Base-by-base conservation (phyloP, 2,797 vertebrate genomes). In the Anguilla obscura region DNA sequence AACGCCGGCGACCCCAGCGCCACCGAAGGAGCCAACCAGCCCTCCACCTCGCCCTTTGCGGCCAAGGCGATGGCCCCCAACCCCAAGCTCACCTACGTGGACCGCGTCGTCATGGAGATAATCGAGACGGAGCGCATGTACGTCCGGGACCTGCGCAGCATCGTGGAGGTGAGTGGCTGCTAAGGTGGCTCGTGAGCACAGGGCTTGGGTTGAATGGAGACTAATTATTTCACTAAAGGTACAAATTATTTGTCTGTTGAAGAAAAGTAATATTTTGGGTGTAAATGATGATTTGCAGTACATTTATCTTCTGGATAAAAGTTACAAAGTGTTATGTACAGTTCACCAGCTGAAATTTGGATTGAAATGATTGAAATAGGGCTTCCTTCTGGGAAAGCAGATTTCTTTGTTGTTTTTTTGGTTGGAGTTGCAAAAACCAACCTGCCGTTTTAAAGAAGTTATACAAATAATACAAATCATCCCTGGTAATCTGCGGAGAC, bases 71-170 rank as follows among this genome's bases (percentile, higher is more conserved):
- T 89, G 86, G 93, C 93, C 0, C 93, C 96, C 4, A 96, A 97
- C 91, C 96, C 96, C 7, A 97, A 98, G 90, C 95, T 98, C 90
- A 97, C 96, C 86, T 98, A 99, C 80, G 93, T 98, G 94, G 98
- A 98, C 91, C 96, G 97, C 0, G 98, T 99, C 45, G 97, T 99
- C 88, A 96, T 98, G 95, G 98, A 99, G 94, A 98, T 99, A 0
- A 97, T 99, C 21, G 98, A 99, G 92, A 99, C 98, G 0, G 98
- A 99, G 94, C 97, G 98, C 85, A 98, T 96, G 95, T 99, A 99
- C 0, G 97, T 99, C 87, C 96, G 93, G 83, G 98, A 99, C 91
- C 95, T 99, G 84, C 95, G 96, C 89, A 98, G 97, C 95, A 99
- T 99, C 0, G 97, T 99, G 86, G 97, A 99, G 98, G 98, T 99